phyloP scores from a whole-genome alignment of 2,797 vertebrate species.

The Tenualosa ilisha region DNA sequence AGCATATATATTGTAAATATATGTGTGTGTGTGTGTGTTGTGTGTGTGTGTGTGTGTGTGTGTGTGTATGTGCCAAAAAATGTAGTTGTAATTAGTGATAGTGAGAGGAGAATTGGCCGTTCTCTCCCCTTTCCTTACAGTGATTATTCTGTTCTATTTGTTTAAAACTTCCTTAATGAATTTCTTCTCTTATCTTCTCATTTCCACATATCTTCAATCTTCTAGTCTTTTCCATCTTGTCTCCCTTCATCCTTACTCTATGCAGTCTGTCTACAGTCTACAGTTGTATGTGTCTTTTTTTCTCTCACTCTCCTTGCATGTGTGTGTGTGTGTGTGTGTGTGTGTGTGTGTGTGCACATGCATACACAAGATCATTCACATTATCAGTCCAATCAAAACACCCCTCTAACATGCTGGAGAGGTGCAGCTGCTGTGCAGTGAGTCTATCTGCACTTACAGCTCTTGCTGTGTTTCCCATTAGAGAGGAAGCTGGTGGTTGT shows the following conservation, averaged over 20 bases:
- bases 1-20: too few relatives aligned
- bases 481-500: conserved; percentile 17
- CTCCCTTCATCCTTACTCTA: neutral
- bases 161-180: too few relatives aligned
- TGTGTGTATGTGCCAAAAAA: neutral
- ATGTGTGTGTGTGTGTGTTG: neutral
- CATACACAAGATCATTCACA: neutral
- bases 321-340: conserved; percentile 3
- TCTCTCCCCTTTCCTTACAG: neutral
- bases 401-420: neutral
- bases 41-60: neutral
- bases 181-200: too few relatives aligned
- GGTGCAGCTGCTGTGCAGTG: neutral
- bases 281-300: neutral
- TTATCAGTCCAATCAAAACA: neutral
- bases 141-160: neutral
- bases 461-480: neutral
- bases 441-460: neutral
- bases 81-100: conserved; percentile 55
- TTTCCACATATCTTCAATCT: too few relatives aligned
- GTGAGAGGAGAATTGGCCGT: conserved; percentile 56
- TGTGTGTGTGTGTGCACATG: neutral
- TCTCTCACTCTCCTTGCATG: neutral
- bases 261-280: too few relatives aligned
- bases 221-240: too few relatives aligned